A percentile compares a stretch with the other conserved stretches of the same genome.
These are phyloP conservation scores for Aspiorhynchus laticeps DNA, from an alignment of 2,113 vertebrate genomes.

Conservation along the genomic window DNA sequence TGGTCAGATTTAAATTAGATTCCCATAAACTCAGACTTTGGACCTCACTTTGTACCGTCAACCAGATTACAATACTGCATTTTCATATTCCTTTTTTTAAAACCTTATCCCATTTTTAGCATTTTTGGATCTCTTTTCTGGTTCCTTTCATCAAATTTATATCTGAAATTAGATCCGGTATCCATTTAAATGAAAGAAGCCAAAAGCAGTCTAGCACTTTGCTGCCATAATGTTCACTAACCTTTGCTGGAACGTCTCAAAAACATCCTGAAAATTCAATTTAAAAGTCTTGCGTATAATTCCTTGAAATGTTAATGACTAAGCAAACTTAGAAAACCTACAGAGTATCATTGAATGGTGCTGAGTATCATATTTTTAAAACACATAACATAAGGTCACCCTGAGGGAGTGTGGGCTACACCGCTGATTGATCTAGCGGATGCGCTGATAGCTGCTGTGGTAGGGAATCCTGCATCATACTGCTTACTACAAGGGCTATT, in stretches of 20 bases:
- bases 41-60: not conserved
- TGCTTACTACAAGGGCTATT: constrained; percentile 28
- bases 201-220: constrained; percentile 17
- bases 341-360: constrained; percentile 10
- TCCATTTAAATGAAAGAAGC: not conserved
- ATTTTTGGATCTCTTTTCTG: not conserved
- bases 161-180: constrained; percentile 28
- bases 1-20: not conserved
- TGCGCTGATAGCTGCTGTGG: constrained; percentile 20
- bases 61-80: not conserved
- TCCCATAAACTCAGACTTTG: not conserved
- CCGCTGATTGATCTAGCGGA: not conserved
- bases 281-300: not conserved
- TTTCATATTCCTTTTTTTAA: not conserved
- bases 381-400: constrained; percentile 36
- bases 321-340: constrained; percentile 9
- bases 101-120: not conserved
- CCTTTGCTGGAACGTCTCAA: not conserved
- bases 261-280: not conserved
- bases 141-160: constrained; percentile 2
- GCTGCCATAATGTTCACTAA: not conserved
- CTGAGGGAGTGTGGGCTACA: constrained; percentile 18
- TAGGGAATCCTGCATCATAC: constrained; percentile 25
- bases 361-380: constrained; percentile 13
- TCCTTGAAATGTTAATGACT: constrained; percentile 14